Conservation (phyloP, 2,888 invertebrate species). For the Oxytorus armatus region DNA sequence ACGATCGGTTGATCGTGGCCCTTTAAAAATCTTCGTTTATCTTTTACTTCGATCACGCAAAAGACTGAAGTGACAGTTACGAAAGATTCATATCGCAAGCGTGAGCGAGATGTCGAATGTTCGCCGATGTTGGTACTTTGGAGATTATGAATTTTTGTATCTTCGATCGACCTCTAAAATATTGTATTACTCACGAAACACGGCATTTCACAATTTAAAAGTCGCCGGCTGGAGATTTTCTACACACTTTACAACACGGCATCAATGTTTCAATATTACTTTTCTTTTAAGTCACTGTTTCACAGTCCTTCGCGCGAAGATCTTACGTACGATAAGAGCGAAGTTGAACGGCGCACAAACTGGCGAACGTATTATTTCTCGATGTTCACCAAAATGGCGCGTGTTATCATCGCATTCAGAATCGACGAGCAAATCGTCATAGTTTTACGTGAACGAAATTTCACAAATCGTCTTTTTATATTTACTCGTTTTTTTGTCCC, state of each 20-base stretch:
- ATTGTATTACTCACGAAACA: no score
- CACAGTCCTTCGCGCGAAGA: background rate
- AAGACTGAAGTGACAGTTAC: no score
- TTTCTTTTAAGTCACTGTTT: background rate
- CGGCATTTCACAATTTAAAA: no score
- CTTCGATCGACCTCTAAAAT: background rate
- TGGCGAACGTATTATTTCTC: constrained; percentile 12
- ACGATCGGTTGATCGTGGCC: background rate
- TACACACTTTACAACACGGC: background rate
- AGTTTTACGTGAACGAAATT: constrained; percentile 16
- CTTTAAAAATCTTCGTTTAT: no score
- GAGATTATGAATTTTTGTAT: background rate
- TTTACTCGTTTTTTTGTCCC: background rate
- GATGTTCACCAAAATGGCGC: constrained; percentile 58
- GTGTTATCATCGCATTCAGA: constrained; percentile 4
- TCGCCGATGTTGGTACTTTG: background rate
- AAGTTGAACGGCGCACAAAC: background rate
- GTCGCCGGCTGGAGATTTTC: no score
- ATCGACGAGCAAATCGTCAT: background rate
- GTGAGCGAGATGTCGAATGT: background rate
- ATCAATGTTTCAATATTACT: constrained; percentile 14
- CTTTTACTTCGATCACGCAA: no score
- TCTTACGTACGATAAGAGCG: background rate
- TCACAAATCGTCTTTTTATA: background rate
- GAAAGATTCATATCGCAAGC: no score